Percentiles rank a stretch among this genome's conserved stretches.
Evolutionary conservation across 2,113 vertebrate species (phyloP).

Genomic region (Menura novaehollandiae): DNA sequence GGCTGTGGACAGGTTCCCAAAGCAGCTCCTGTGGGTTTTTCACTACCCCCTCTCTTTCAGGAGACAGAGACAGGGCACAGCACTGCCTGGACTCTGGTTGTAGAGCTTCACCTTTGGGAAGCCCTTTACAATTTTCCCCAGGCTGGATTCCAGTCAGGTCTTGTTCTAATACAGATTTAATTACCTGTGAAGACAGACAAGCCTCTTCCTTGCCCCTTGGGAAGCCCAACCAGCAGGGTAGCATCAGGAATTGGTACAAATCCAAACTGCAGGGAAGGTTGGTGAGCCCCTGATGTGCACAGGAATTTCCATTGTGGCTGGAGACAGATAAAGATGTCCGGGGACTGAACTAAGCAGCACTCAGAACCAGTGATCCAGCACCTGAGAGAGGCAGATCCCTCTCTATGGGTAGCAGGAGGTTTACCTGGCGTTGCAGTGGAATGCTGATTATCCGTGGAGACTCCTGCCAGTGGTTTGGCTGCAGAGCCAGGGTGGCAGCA

Average conservation of each 20-base stretch:
- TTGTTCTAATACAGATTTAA: conserved; percentile 19
- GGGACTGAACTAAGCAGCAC: background rate
- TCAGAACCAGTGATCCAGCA: background rate
- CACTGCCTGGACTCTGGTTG: background rate
- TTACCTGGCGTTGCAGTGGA: background rate
- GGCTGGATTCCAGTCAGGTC: background rate
- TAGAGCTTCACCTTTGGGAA: background rate
- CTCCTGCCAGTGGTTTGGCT: background rate
- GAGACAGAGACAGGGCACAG: background rate
- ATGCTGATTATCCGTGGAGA: background rate
- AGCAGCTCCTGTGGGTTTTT: background rate
- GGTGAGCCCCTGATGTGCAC: background rate
- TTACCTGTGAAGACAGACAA: conserved; percentile 44
- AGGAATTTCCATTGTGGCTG: background rate
- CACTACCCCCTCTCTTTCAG: background rate
- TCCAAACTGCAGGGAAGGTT: background rate
- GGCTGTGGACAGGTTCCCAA: background rate
- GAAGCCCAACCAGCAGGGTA: background rate
- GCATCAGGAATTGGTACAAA: background rate
- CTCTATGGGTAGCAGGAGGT: rapidly evolving
- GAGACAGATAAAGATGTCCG: background rate
- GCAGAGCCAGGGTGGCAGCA: background rate
- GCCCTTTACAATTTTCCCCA: background rate
- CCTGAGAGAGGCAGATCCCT: background rate
- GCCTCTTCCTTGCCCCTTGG: background rate